Evolutionary conservation across 2,113 vertebrate species (phyloP), one percentile per base, ranked within the genome.

Genomic region (Paracanthobrama guichenoti): DNA sequence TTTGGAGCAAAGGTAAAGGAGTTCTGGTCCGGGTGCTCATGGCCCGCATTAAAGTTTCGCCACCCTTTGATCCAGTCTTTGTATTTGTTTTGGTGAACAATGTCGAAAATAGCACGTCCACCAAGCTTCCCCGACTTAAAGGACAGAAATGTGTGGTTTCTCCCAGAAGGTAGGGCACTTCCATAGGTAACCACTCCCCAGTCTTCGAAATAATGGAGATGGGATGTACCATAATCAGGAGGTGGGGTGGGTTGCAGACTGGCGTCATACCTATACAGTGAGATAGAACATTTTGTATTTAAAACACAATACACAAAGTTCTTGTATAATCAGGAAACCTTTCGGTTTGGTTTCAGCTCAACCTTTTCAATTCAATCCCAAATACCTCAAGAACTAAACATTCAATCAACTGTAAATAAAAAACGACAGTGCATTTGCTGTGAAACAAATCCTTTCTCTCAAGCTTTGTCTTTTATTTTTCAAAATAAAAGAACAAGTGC

Each of bases 101-200:
- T 98, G 88, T 99, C 96, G 64, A 96, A 98, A 92, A 99, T 99
- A 91, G 97, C 97, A 67, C 97, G 97, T 35, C 98, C 98, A 69
- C 98, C 98, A 59, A 99, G 94, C 90, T 99, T 99, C 88, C 98
- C 98, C 0, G 98, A 98, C 92, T 99, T 99, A 91, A 99, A 99
- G 85, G 98, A 99, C 72, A 99, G 93, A 89, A 99, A 99, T 75
- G 97, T 93, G 81, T 88, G 91, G 91, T 98, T 97, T 88, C 94
- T 93, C 90, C 94, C 94, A 10, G 94, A 93, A 1, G 97, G 96
- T 55, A 97, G 90, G 14, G 96, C 93, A 22, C 97, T 95, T 87
- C 98, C 98, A 0, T 97, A 99, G 0, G 97, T 99, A 60, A 99
- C 98, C 10, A 99, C 98, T 24, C 98, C 98, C 98, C 98, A 99